phyloP scores from a whole-genome alignment of 1,140 invertebrate genomes.

The Andrena cerasifolii region DNA sequence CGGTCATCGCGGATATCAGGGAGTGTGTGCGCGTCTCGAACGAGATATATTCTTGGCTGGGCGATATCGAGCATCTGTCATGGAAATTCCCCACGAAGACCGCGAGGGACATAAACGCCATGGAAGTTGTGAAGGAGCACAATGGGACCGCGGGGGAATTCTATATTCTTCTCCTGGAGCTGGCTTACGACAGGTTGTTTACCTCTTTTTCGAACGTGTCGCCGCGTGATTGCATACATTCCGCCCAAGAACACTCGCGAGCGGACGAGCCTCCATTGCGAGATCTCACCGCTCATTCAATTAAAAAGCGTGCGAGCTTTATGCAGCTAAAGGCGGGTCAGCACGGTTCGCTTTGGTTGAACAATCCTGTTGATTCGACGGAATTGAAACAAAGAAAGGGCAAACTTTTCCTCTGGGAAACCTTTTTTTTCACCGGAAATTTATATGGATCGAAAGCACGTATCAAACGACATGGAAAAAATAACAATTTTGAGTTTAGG shows the following conservation, averaged over 20 bases:
- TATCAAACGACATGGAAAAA: too few relatives aligned
- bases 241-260: background rate
- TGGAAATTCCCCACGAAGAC: slow-evolving; percentile 66
- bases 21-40: slow-evolving; percentile 56
- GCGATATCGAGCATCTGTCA: slow-evolving; percentile 56
- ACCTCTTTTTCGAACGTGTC: slow-evolving; percentile 27
- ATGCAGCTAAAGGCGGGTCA: too few relatives aligned
- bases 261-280: too few relatives aligned
- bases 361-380: too few relatives aligned
- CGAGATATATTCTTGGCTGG: slow-evolving; percentile 58
- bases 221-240: slow-evolving; percentile 48
- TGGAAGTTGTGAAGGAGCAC: slow-evolving; percentile 64
- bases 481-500: too few relatives aligned
- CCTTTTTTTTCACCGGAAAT: too few relatives aligned
- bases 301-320: slow-evolving; percentile 26
- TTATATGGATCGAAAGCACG: too few relatives aligned
- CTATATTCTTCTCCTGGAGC: slow-evolving; percentile 70
- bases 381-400: too few relatives aligned
- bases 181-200: slow-evolving; percentile 73
- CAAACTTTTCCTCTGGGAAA: too few relatives aligned
- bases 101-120: slow-evolving; percentile 62
- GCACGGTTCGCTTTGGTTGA: too few relatives aligned
- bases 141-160: slow-evolving; percentile 65
- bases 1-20: slow-evolving; percentile 62
- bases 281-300: too few relatives aligned